phyloP scores from a whole-genome alignment of 1,140 invertebrate species.

The Asobara japonica region DNA sequence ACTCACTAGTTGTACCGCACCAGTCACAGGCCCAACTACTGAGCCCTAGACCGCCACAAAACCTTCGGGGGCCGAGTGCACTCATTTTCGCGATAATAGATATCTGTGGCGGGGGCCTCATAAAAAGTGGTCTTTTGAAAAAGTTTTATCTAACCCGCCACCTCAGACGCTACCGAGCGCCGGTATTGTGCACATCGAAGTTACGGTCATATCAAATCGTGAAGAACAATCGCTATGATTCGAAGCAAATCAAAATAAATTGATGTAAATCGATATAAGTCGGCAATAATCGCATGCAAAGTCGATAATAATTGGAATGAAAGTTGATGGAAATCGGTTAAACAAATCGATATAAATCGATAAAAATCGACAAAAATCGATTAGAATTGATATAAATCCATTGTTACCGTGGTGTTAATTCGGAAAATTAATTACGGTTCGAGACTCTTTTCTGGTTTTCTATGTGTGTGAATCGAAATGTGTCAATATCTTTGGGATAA shows the following conservation, averaged over 20 bases:
- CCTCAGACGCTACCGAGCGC: constrained; percentile 64
- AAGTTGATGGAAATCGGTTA: too few relatives aligned
- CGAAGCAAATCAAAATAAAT: neutral
- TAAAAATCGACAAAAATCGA: too few relatives aligned
- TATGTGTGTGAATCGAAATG: neutral
- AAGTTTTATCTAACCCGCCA: constrained; percentile 65
- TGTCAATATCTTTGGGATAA: neutral
- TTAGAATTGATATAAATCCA: too few relatives aligned
- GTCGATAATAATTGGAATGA: too few relatives aligned
- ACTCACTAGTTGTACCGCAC: neutral
- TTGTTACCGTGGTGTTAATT: too few relatives aligned
- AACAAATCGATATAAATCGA: too few relatives aligned
- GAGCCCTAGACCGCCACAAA: neutral
- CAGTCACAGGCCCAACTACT: neutral
- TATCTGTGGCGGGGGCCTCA: constrained; percentile 16
- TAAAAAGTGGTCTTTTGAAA: constrained; percentile 61
- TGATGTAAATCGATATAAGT: too few relatives aligned
- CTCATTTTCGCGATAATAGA: too few relatives aligned
- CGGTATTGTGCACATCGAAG: constrained; percentile 52
- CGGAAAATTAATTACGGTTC: too few relatives aligned
- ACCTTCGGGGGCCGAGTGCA: too few relatives aligned
- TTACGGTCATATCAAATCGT: constrained; percentile 39
- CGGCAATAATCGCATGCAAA: too few relatives aligned
- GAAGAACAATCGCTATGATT: neutral
- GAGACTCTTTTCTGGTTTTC: too few relatives aligned